These are phyloP conservation scores for Epinotia nisella DNA, from an alignment of 2,888 invertebrate species.

Conservation along the genomic window DNA sequence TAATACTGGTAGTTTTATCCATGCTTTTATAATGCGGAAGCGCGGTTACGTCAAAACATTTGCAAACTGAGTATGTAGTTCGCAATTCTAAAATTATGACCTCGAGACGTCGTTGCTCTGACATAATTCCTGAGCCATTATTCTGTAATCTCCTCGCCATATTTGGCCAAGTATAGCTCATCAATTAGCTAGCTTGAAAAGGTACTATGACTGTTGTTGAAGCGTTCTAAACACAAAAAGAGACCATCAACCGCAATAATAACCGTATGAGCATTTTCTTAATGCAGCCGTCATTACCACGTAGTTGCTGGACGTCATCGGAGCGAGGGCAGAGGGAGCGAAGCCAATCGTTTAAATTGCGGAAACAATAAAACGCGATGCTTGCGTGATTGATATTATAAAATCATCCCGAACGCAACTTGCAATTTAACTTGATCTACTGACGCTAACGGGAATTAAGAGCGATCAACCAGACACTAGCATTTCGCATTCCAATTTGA, in stretches of 20 bases:
- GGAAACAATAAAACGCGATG: constrained; percentile 63
- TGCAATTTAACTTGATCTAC: constrained; percentile 51
- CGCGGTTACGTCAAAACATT: constrained; percentile 10
- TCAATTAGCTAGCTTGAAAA: constrained; percentile 34
- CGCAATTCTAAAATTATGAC: constrained; percentile 8
- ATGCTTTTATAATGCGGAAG: constrained; percentile 23
- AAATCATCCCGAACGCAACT: constrained; percentile 51
- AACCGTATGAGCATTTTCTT: constrained; percentile 46
- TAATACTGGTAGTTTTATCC: not conserved
- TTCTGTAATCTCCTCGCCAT: constrained; percentile 31
- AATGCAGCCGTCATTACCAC: constrained; percentile 47
- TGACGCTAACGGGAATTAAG: constrained; percentile 31
- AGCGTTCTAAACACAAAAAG: constrained; percentile 35
- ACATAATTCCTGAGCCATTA: constrained; percentile 26
- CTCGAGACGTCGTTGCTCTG: constrained; percentile 11
- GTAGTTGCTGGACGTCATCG: constrained; percentile 15
- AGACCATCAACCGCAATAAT: constrained; percentile 40
- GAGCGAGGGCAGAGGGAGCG: constrained; percentile 47
- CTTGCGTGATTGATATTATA: constrained; percentile 62
- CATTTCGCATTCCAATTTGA: not conserved
- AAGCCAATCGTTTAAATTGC: constrained; percentile 63
- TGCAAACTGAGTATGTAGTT: not conserved
- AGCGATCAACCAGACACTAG: not conserved
- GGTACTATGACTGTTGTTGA: constrained; percentile 30
- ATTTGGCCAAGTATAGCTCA: constrained; percentile 21